Base-by-base conservation (phyloP, 2,113 vertebrate species). In the Callaeas wilsoni region DNA sequence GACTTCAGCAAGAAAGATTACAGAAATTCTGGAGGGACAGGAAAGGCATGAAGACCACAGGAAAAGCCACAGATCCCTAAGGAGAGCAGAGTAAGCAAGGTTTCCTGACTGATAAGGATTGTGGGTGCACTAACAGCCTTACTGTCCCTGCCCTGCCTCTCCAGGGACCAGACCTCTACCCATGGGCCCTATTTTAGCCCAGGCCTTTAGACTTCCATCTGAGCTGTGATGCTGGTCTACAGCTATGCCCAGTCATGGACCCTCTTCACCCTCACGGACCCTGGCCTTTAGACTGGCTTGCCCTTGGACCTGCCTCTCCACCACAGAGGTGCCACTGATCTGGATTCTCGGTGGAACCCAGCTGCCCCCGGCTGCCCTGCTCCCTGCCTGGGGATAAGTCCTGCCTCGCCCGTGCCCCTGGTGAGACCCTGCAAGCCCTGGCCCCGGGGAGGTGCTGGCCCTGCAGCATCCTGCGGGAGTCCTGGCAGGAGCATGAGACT, bases 391-490 rank as follows among this genome's bases (percentile, higher is more conserved):
- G 42, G 14, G 9, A 39, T 32, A 64, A 23, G 23, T n/a, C 30
- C 41, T 67, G 67, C 46, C 60, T 44, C 2, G 5, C 29, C 55
- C 0, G 0, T 25, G 4, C 14, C 11, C 6, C 10, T 7, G 18
- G 30, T 47, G 13, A 76, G 22, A 16, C 18, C 17, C 30, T 50
- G 33, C 35, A 29, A 10, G 4, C 5, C 14, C 27, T 6, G 2
- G 20, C 4, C 19, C 35, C 29, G 23, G 20, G 29, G 35, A 80
- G 14, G 10, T 59, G n/a, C 42, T 68, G 60, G 64, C 7, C n/a
- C 59, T 46, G 25, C 49, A 77, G 44, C 50, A 55, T 12, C 21
- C 56, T 41, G 23, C 27, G 7, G 15, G 78, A 82, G 32, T 53
- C 32, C 56, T n/a, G 56, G 21, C 17, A 70, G 84, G 64, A 70